Base-by-base conservation (phyloP, 2,797 vertebrate species). In the Muscicapa striata region DNA sequence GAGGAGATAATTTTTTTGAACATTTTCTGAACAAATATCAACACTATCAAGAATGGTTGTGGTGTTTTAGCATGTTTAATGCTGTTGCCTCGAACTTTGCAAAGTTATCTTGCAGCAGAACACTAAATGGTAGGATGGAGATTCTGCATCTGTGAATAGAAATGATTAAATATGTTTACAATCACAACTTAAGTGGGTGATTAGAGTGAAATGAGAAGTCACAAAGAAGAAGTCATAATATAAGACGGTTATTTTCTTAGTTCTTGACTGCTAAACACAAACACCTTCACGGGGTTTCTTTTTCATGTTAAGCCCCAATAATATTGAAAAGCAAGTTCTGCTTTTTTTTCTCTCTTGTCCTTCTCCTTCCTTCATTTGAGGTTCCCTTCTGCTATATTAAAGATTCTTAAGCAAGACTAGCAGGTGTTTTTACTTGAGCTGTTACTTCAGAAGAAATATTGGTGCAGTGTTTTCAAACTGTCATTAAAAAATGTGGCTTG, bases 1-100 rank as follows among this genome's bases (percentile, higher is more conserved):
- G 22, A 82, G 26, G 19, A 62, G 13, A 18, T 10, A 9, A 85
- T 8, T 49, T 21, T 46, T 46, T 46, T 46, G 11, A 23, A 46
- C 0, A 4, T 69, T 63, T 62, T 43, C 29, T 12, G 58, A 66
- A 40, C 2, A 69, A 46, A 51, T 22, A 46, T 46, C 45, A 46
- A 23, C 26, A 38, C 9, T 72, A 15, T 7, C 1, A 10, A 16
- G 8, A 52, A 7, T 13, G 20, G 3, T 51, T 1, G 0, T 11
- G 23, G 15, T 14, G 10, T 75, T 22, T 52, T 64, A 84, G 5
- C 3, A 19, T 23, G 6, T 84, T 77, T 67, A 43, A 16, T 21
- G 30, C 26, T 36, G 11, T 38, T 66, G 6, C 7, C 21, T 57
- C 38, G 13, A 5, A 59, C 2, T 76, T 66, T 32, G 15, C 34